A percentile compares a stretch with the other conserved stretches of the same genome.
Conservation (phyloP, 64 coral and sea anemone species). For the Stichodactyla mertensii region DNA sequence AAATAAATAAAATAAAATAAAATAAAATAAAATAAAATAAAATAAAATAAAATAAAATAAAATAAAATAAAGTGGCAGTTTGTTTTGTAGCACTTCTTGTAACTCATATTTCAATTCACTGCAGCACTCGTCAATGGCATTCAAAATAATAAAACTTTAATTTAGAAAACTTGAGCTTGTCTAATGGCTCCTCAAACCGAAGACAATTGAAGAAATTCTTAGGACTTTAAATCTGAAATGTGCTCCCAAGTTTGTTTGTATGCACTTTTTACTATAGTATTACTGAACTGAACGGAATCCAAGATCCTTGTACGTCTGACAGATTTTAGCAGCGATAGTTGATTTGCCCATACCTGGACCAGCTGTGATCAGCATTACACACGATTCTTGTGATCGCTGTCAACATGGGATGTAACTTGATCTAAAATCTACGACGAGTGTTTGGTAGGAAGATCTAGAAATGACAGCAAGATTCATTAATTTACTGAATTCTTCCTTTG, state of each 20-base stretch:
- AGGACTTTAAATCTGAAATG: conserved; percentile 20
- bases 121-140: conserved; percentile 33
- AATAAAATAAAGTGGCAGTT: no score
- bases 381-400: not conserved
- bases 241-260: conserved; percentile 34
- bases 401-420: conserved; percentile 17
- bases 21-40: no score
- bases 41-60: no score
- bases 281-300: conserved; percentile 32
- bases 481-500: not conserved
- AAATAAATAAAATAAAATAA: no score
- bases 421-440: conserved; percentile 10
- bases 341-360: conserved; percentile 61
- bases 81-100: not conserved
- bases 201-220: conserved; percentile 43
- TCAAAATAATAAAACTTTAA: conserved; percentile 25
- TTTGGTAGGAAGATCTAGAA: not conserved
- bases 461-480: not conserved
- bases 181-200: conserved; percentile 46
- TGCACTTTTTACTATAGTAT: conserved; percentile 35
- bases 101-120: conserved; percentile 9
- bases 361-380: conserved; percentile 31
- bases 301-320: conserved; percentile 18
- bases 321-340: conserved; percentile 27
- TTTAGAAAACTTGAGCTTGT: not conserved